Evolutionary conservation across 2,113 vertebrate species (phyloP), one percentile per base, ranked within the genome.

Genomic region (Saccopteryx leptura): DNA sequence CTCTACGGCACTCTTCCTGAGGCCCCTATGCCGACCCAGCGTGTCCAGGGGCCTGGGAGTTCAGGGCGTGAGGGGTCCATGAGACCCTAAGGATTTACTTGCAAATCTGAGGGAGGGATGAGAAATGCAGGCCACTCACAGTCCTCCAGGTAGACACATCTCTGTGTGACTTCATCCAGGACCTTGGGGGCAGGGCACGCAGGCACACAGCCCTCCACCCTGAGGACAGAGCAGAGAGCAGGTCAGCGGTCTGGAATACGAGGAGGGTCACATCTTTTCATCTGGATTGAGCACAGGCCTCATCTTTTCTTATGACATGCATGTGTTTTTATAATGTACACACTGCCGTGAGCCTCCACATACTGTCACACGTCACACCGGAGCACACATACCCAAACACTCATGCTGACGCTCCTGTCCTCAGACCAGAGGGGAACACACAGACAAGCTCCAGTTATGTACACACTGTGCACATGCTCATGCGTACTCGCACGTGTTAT

Each of bases 161-260:
- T 99, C 95, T 98, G 99, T 78, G 99, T 99, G 96, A 99, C 97
- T 98, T 99, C 99, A 97, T 99, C 99, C 98, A 99, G 97, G 88
- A 99, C 98, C 99, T 99, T 99, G 95, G 99, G 98, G 23, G 96
- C 50, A 31, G 99, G 99, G 90, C 99, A 99, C 11, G 97, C 97
- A 52, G 99, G 99, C 58, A 99, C 97, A 97, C 99, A 99, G 95
- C 99, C 99, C 98, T 99, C 99, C 91, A 99, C 99, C 98, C 99
- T 99, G 98, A 71, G 98, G 96, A 94, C 82, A 95, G 94, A 97
- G 92, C 12, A 61, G 74, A 33, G 12, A 5, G 3, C 60, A 14
- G n/a, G n/a, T 89, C 3, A 79, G 39, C 2, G 23, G 69, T 46
- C 60, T 28, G 68, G 24, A 79, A 31, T n/a, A 15, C 0, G 1